phyloP scores from a whole-genome alignment of 2,888 invertebrate genomes.

The Therioaphis trifolii region DNA sequence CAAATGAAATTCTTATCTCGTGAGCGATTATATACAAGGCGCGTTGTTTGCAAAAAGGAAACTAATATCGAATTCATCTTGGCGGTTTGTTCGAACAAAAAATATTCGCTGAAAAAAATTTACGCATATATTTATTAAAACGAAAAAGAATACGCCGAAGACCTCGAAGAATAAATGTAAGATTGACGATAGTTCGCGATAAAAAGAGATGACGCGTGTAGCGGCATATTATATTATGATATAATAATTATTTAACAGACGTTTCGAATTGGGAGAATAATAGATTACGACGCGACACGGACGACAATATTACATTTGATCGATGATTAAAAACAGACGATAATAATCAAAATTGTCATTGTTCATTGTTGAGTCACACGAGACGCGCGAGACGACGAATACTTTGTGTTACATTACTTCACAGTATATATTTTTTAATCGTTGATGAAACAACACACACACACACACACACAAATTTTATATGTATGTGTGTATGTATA shows the following conservation, averaged over 20 bases:
- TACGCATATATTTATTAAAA: too few relatives aligned
- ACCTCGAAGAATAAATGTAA: too few relatives aligned
- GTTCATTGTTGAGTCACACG: slow-evolving; percentile 6
- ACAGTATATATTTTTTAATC: neutral
- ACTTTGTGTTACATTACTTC: neutral
- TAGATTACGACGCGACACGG: neutral
- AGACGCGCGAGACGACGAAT: neutral
- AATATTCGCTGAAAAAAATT: too few relatives aligned
- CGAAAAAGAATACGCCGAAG: neutral
- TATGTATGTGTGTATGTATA: too few relatives aligned
- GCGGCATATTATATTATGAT: neutral
- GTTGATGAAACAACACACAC: neutral
- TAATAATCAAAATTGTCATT: slow-evolving; percentile 35
- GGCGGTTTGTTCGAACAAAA: too few relatives aligned
- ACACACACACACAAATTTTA: neutral
- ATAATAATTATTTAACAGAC: slow-evolving; percentile 30
- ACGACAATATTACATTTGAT: neutral
- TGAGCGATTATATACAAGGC: too few relatives aligned
- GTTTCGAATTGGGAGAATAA: slow-evolving; percentile 9
- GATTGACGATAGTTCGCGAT: neutral
- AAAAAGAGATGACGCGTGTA: neutral
- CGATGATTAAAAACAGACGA: slow-evolving; percentile 22
- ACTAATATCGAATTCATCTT: too few relatives aligned
- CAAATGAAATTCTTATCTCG: too few relatives aligned
- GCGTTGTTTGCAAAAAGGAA: too few relatives aligned